Percentiles rank a stretch among this genome's conserved stretches.
Conservation (phyloP, 2,888 invertebrate species). For the Apodemia duryi region DNA sequence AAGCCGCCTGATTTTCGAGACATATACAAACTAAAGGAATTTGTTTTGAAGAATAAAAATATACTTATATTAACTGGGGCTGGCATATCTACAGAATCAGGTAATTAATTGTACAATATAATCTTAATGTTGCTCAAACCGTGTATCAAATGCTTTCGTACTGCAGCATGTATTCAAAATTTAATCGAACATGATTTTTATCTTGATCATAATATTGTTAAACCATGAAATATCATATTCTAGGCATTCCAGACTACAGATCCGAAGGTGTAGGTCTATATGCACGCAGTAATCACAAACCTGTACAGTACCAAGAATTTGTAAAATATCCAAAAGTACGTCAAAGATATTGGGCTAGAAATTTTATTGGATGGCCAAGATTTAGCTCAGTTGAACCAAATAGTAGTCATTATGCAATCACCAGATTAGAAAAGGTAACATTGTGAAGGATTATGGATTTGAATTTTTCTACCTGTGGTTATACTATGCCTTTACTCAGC, state of each 20-base stretch:
- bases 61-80: conserved; percentile 93
- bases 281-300: conserved; percentile 89
- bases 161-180: not conserved
- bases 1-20: conserved; percentile 81
- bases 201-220: not conserved
- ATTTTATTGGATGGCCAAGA: conserved; percentile 94
- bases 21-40: conserved; percentile 76
- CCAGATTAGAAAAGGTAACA: conserved; percentile 83
- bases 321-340: conserved; percentile 82
- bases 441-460: no score
- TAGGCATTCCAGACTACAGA: conserved; percentile 96
- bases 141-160: not conserved
- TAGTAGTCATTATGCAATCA: conserved; percentile 84
- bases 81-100: conserved; percentile 97
- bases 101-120: conserved; percentile 46
- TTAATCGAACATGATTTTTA: not conserved
- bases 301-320: conserved; percentile 93
- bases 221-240: conserved; percentile 23
- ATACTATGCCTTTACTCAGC: no score
- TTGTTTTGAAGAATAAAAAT: conserved; percentile 75
- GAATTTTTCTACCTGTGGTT: no score
- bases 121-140: not conserved
- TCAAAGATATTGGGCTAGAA: conserved; percentile 96
- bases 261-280: conserved; percentile 95
- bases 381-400: conserved; percentile 92